Conservation (phyloP, 2,797 vertebrate species). For the Melanotaenia maccullochi region DNA sequence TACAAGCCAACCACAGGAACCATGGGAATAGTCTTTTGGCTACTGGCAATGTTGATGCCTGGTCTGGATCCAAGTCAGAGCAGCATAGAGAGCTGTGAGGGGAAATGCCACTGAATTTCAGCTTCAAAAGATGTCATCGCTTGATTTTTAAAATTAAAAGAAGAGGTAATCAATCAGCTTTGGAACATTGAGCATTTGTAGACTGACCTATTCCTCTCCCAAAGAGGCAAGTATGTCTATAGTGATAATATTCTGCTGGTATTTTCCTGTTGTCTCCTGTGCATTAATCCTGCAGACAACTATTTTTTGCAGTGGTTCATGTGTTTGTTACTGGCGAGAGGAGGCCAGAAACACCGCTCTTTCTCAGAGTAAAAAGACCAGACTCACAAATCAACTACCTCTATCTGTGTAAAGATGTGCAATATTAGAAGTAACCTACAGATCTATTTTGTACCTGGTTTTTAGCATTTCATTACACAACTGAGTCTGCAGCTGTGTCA, state of each 20-base stretch:
- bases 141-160: constrained; percentile 2
- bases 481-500: not conserved
- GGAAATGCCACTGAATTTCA: constrained; percentile 42
- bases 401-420: constrained; percentile 34
- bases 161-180: constrained; percentile 15
- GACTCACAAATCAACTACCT: constrained; percentile 71
- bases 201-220: not conserved
- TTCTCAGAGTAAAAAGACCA: constrained; percentile 67
- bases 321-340: constrained; percentile 66
- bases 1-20: constrained; percentile 76
- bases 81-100: constrained; percentile 42
- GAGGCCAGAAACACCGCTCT: constrained; percentile 67
- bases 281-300: constrained; percentile 4
- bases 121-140: constrained; percentile 32
- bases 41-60: constrained; percentile 72
- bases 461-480: constrained; percentile 16
- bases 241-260: constrained; percentile 3
- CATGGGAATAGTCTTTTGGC: constrained; percentile 76
- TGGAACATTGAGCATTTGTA: constrained; percentile 14
- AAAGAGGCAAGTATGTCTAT: not conserved
- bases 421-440: constrained; percentile 26
- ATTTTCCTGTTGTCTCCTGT: constrained; percentile 24
- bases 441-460: constrained; percentile 22
- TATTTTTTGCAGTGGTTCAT: constrained; percentile 30
- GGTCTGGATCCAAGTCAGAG: constrained; percentile 71